These are phyloP conservation scores for Pyrocoelia pectoralis DNA, from an alignment of 2,888 invertebrate species.

Conservation along the genomic window DNA sequence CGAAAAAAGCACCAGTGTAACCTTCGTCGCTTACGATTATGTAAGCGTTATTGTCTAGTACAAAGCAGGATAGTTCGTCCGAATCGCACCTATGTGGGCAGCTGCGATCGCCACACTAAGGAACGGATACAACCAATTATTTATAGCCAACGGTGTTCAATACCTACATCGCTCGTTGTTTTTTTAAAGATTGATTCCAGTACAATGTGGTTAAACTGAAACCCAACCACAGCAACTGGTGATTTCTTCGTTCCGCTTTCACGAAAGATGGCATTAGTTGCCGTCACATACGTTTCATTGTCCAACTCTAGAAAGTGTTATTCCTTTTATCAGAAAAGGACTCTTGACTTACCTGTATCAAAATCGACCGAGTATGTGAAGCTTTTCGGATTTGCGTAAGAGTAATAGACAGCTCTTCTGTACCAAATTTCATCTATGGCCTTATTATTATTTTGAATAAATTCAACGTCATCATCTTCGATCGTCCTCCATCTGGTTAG, in stretches of 20 bases:
- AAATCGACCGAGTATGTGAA: slow-evolving; percentile 84
- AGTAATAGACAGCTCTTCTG: slow-evolving; percentile 84
- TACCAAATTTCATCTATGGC: slow-evolving; percentile 92
- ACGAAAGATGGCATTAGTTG: slow-evolving; percentile 82
- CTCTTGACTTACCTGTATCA: slow-evolving; percentile 51
- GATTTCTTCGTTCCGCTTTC: slow-evolving; percentile 65
- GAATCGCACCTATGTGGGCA: slow-evolving; percentile 66
- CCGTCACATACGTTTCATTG: slow-evolving; percentile 78
- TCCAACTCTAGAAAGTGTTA: slow-evolving; percentile 45
- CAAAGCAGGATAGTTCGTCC: slow-evolving; percentile 78
- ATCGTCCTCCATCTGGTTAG: slow-evolving; percentile 79
- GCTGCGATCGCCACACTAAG: slow-evolving; percentile 15
- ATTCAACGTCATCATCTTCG: slow-evolving; percentile 48
- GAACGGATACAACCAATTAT: neutral
- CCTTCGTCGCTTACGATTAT: slow-evolving; percentile 79
- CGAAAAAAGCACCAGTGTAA: slow-evolving; percentile 75
- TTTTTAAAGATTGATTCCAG: slow-evolving; percentile 80
- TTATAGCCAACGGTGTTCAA: neutral
- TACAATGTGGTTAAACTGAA: slow-evolving; percentile 82
- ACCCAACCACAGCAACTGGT: slow-evolving; percentile 75
- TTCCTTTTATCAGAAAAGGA: too few species aligned
- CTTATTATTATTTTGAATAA: slow-evolving; percentile 74
- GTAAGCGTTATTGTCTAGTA: slow-evolving; percentile 91
- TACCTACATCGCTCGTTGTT: slow-evolving; percentile 74
- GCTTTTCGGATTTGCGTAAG: slow-evolving; percentile 74